These are phyloP conservation scores for Turnix velox DNA, from an alignment of 2,113 vertebrate genomes.

Conservation along the genomic window DNA sequence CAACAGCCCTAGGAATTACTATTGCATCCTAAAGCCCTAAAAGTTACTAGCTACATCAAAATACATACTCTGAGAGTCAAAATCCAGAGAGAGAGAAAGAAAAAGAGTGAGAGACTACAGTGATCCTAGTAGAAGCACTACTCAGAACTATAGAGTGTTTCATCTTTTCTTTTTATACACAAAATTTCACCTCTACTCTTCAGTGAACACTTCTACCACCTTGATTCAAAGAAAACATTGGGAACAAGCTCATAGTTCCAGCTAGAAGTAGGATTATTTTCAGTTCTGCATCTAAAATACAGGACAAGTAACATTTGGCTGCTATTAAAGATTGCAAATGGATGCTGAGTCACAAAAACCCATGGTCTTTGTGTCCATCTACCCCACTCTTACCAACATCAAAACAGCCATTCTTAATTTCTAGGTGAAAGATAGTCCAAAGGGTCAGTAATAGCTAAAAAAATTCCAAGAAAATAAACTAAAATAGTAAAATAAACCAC, in stretches of 20 bases:
- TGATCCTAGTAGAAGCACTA: not conserved
- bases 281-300: not conserved
- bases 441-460: not conserved
- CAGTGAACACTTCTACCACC: not conserved
- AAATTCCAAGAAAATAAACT: not conserved
- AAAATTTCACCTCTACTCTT: not conserved
- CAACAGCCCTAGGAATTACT: not conserved
- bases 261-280: not conserved
- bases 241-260: not conserved
- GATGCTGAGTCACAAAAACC: not conserved
- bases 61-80: not conserved
- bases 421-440: not conserved
- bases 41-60: not conserved
- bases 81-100: not conserved
- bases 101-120: not conserved
- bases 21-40: no score
- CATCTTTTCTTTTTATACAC: not conserved
- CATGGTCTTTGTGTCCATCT: not conserved
- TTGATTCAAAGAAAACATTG: not conserved
- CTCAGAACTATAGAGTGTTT: not conserved
- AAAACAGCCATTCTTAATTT: not conserved
- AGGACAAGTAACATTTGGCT: not conserved
- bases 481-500: not conserved
- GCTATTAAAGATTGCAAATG: not conserved
- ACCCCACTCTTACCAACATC: accelerated